These are phyloP conservation scores for Andricus grossulariae DNA, from an alignment of 1,140 invertebrate species.

Conservation along the genomic window DNA sequence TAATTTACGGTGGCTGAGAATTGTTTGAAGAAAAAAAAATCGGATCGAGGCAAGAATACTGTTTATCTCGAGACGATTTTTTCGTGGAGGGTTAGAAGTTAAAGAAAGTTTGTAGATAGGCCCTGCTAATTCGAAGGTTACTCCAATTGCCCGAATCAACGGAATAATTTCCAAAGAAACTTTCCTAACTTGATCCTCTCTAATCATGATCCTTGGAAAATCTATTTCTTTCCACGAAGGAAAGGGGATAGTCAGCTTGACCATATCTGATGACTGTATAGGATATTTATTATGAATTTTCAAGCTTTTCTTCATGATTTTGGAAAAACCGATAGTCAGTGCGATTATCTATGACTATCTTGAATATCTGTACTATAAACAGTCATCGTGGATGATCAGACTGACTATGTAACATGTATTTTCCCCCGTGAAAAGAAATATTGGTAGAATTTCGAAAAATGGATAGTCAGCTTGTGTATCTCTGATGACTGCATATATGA, in stretches of 20 bases:
- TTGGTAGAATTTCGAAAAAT: no score
- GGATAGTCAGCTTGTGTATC: no score
- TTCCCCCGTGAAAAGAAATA: no score
- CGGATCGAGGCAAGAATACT: background rate
- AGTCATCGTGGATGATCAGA: no score
- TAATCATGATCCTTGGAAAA: conserved; percentile 55
- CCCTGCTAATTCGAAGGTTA: conserved; percentile 57
- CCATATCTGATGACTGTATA: background rate
- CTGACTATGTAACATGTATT: no score
- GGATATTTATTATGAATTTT: no score
- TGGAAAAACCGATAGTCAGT: no score
- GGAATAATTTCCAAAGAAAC: conserved; percentile 63
- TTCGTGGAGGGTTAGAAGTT: conserved; percentile 3
- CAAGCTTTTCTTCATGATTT: no score
- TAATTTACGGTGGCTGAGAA: no score
- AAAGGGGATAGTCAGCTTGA: background rate
- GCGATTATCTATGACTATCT: no score
- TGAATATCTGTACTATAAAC: no score
- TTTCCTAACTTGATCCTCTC: conserved; percentile 42
- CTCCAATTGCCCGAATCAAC: conserved; percentile 65
- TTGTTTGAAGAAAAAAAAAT: background rate
- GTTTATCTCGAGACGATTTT: conserved; percentile 23
- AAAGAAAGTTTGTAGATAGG: background rate
- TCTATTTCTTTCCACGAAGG: conserved; percentile 51
- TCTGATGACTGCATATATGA: no score